A percentile compares a stretch with the other conserved stretches of the same genome.
These are phyloP conservation scores for Heterodera schachtii DNA, from an alignment of 1,140 invertebrate species.

Conservation along the genomic window DNA sequence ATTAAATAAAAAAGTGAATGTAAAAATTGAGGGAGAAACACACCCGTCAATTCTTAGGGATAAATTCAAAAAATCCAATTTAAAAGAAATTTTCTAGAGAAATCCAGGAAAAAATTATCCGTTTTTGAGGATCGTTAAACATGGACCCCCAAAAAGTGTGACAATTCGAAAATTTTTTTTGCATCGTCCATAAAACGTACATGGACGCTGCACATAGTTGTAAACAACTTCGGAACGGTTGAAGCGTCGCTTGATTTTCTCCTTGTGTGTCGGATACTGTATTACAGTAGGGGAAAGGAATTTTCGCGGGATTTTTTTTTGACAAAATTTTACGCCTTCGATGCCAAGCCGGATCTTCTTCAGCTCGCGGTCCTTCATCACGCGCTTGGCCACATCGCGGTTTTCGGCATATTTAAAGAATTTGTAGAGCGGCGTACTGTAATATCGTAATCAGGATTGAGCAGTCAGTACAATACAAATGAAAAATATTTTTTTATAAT, in stretches of 20 bases:
- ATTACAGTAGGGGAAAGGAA: too few relatives aligned
- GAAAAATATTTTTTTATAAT: background rate
- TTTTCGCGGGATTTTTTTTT: too few relatives aligned
- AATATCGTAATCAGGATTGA: too few relatives aligned
- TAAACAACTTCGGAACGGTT: conserved; percentile 90
- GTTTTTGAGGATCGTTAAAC: background rate
- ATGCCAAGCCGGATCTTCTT: conserved; percentile 99
- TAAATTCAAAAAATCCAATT: too few relatives aligned
- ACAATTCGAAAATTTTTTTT: background rate
- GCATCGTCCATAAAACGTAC: background rate
- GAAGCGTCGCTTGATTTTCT: conserved; percentile 81
- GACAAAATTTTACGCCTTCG: conserved; percentile 70
- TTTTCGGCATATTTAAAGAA: conserved; percentile 99
- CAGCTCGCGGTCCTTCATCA: conserved; percentile 93
- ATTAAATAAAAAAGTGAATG: background rate
- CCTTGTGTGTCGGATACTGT: conserved; percentile 93
- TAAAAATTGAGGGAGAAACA: background rate
- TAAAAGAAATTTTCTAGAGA: too few relatives aligned
- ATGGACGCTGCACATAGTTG: conserved; percentile 98
- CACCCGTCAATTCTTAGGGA: too few relatives aligned
- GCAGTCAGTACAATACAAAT: too few relatives aligned
- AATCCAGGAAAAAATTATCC: background rate
- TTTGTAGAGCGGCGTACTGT: conserved; percentile 82
- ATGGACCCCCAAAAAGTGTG: background rate
- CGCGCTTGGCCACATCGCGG: conserved; percentile 93